A percentile compares a stretch with the other conserved stretches of the same genome.
phyloP scores from a whole-genome alignment of 53 echinoderm and acorn worm species.

The Glandiceps talaboti region DNA sequence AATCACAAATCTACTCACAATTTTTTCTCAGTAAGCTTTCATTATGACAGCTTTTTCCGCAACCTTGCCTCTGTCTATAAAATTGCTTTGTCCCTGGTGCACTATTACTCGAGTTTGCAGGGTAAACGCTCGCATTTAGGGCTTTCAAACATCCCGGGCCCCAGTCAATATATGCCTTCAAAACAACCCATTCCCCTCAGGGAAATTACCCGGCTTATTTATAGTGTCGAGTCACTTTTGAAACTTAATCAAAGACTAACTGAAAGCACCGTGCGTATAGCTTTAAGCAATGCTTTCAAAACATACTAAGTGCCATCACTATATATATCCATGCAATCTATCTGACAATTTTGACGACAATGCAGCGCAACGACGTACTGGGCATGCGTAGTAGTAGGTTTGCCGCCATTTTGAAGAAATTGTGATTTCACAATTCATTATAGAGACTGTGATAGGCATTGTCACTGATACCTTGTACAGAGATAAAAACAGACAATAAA shows the following conservation, averaged over 20 bases:
- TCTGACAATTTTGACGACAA: too few species aligned
- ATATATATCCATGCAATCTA: too few species aligned
- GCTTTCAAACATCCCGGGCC: not conserved
- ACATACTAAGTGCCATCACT: not conserved
- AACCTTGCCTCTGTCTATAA: not conserved
- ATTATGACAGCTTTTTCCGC: not conserved
- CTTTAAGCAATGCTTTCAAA: not conserved
- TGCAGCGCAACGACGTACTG: too few species aligned
- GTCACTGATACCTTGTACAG: too few species aligned
- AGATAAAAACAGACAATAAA: too few species aligned
- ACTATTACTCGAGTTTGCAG: not conserved
- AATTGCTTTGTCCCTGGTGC: not conserved
- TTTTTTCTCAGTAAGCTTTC: too few species aligned
- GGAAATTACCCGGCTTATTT: not conserved
- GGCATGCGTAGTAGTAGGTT: too few species aligned
- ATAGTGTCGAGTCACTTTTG: not conserved
- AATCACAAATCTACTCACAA: too few species aligned
- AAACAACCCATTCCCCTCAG: not conserved
- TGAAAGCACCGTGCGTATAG: not conserved
- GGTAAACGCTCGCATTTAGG: not conserved
- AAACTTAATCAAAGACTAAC: not conserved
- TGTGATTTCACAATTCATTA: too few species aligned
- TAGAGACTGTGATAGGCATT: too few species aligned
- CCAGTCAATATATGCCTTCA: not conserved
- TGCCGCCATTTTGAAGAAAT: too few species aligned